A percentile compares a stretch with the other conserved stretches of the same genome.
These are phyloP conservation scores for Hycleus phaleratus DNA, from an alignment of 1,140 invertebrate genomes.

Conservation along the genomic window DNA sequence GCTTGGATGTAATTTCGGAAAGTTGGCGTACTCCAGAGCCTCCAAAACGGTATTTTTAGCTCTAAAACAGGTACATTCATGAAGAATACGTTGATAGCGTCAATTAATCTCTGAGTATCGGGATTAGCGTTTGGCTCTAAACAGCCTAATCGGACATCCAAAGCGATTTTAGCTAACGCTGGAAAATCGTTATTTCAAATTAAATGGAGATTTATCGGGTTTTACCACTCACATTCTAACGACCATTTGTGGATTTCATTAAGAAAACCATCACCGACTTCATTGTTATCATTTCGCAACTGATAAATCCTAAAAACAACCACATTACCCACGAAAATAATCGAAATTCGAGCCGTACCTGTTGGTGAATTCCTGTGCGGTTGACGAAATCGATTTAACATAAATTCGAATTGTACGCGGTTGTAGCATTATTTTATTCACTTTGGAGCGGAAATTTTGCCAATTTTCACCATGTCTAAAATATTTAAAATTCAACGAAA, in stretches of 20 bases:
- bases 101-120: slow-evolving; percentile 75
- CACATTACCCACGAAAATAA: not conserved
- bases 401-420: slow-evolving; percentile 69
- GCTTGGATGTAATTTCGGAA: slow-evolving; percentile 74
- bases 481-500: slow-evolving; percentile 1
- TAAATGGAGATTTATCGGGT: not conserved
- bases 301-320: slow-evolving; percentile 47
- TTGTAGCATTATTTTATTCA: slow-evolving; percentile 72
- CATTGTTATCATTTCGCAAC: slow-evolving; percentile 53
- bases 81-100: slow-evolving; percentile 74
- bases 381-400: slow-evolving; percentile 63
- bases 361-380: slow-evolving; percentile 64
- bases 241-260: slow-evolving; percentile 72
- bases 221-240: slow-evolving; percentile 58
- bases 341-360: slow-evolving; percentile 43
- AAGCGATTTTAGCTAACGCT: slow-evolving; percentile 78
- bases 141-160: slow-evolving; percentile 81
- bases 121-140: slow-evolving; percentile 60
- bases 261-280: slow-evolving; percentile 63
- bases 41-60: slow-evolving; percentile 77
- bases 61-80: slow-evolving; percentile 74
- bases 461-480: slow-evolving; percentile 69
- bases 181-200: slow-evolving; percentile 16
- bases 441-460: slow-evolving; percentile 70
- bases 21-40: slow-evolving; percentile 65